Conservation (phyloP, 2,797 vertebrate genomes). For the Parotocinclus haroldoi region DNA sequence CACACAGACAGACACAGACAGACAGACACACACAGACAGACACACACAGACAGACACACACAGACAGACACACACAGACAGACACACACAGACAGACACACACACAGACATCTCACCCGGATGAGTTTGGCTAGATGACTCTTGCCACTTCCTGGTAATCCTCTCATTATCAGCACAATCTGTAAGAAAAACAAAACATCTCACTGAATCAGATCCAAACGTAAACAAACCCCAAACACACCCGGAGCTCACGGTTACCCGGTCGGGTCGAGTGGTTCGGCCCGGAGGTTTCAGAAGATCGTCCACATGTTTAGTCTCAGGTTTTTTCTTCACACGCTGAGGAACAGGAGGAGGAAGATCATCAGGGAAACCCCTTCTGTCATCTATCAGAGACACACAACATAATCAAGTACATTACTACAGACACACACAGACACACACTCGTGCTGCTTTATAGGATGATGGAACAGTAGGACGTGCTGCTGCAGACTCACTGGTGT, state of each 20-base stretch:
- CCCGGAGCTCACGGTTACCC: constrained; percentile 64
- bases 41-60: background rate
- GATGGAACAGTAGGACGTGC: background rate
- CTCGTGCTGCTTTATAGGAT: background rate
- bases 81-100: no score
- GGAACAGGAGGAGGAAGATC: constrained; percentile 79
- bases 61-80: no score
- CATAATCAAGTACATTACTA: no score
- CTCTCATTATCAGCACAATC: constrained; percentile 99
- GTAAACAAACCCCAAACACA: background rate
- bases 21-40: background rate
- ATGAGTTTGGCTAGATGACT: constrained; percentile 97
- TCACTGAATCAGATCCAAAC: background rate
- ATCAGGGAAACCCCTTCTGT: constrained; percentile 86
- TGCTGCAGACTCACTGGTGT: constrained; percentile 68
- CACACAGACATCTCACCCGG: constrained; percentile 70
- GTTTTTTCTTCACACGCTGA: constrained; percentile 88
- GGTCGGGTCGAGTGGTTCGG: constrained; percentile 85
- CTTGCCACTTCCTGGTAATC: constrained; percentile 95
- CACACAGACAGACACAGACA: background rate
- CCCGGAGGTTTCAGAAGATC: constrained; percentile 95
- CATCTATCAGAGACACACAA: constrained; percentile 63
- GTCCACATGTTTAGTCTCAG: constrained; percentile 95
- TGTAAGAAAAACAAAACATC: constrained; percentile 45
- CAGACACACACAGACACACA: no score